Evolutionary conservation across 30 jellyfish, hydroid and myxozoan species (phyloP), one percentile per base, ranked within the genome.

Genomic region (Haliclystus octoradiatus): DNA sequence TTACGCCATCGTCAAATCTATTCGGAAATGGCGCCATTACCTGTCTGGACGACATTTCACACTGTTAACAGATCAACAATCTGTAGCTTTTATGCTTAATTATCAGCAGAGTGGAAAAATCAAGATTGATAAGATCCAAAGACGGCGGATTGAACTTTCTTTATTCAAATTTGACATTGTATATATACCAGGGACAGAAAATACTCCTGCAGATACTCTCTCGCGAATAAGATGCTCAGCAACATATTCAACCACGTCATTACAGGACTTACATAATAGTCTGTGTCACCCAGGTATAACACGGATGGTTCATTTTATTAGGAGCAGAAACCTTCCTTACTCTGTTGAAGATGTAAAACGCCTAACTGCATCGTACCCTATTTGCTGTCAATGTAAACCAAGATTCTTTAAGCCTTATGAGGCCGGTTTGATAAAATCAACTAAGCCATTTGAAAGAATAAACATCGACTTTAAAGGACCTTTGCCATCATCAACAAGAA

Each of bases 391-490:
- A 69, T 69, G 80, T 30, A 52, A 69, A 49, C 80, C 73, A 4
- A 47, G 53, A 40, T 69, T 69, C 22, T 3, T 34, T 68, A 28
- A 28, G 68, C 76, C 68, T n/a, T 32, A 28, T 14, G 26, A 66
- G 5, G 68, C 19, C 3, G 31, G n/a, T 47, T 50, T 49, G 52
- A 66, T 30, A 2, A 66, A 66, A 28, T 72, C 81, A 26, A 70
- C 81, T 2, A 52, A 70, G 26, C 81, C 73, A 14, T 70, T 70
- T 22, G 74, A 70, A 29, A 49, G 81, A 33, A 28, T 47, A 19
- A 70, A 51, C 76, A 50, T 70, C 19, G 76, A 70, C 81, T 70
- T 49, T 34, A 25, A 70, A 49, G 81, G 81, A 1, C 61, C 77
- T 9, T 27, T 70, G 22, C 81, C 65, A 12, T 23, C 60, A 1